A percentile compares a stretch with the other conserved stretches of the same genome.
phyloP scores from a whole-genome alignment of 2,888 invertebrate species.

The Criorhina ranunculi region DNA sequence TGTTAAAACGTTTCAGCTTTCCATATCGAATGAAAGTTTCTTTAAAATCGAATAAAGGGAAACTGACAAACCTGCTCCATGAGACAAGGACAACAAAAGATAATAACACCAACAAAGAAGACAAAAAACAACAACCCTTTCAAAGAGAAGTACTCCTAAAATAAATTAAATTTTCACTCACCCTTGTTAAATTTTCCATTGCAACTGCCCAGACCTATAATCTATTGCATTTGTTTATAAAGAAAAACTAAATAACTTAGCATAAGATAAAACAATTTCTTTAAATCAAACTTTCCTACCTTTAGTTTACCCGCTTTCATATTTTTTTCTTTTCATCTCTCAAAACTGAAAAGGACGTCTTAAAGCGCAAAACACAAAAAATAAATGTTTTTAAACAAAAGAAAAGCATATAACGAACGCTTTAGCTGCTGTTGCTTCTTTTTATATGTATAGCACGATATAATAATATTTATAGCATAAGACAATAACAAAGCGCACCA shows the following conservation, averaged over 20 bases:
- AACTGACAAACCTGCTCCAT: too few species aligned
- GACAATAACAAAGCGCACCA: conserved; percentile 76
- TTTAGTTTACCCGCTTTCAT: conserved; percentile 48
- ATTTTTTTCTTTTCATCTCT: conserved; percentile 44
- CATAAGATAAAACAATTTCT: background rate
- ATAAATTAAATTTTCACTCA: background rate
- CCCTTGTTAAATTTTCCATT: background rate
- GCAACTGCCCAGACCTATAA: background rate
- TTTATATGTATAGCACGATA: conserved; percentile 62
- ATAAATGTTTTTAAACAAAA: conserved; percentile 26
- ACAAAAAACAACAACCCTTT: too few species aligned
- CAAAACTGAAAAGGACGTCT: conserved; percentile 55
- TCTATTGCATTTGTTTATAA: background rate
- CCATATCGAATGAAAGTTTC: too few species aligned
- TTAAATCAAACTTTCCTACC: conserved; percentile 33
- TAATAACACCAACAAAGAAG: too few species aligned
- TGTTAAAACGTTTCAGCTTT: too few species aligned
- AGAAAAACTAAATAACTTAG: background rate
- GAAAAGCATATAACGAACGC: conserved; percentile 40
- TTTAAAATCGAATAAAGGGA: too few species aligned
- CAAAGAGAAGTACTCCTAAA: too few species aligned
- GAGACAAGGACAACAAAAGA: too few species aligned
- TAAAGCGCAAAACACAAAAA: conserved; percentile 62
- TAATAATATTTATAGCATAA: conserved; percentile 68
- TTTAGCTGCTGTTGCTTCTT: conserved; percentile 55